Percentiles rank a stretch among this genome's conserved stretches.
Conservation (phyloP, 2,797 vertebrate genomes). For the Limosa lapponica region DNA sequence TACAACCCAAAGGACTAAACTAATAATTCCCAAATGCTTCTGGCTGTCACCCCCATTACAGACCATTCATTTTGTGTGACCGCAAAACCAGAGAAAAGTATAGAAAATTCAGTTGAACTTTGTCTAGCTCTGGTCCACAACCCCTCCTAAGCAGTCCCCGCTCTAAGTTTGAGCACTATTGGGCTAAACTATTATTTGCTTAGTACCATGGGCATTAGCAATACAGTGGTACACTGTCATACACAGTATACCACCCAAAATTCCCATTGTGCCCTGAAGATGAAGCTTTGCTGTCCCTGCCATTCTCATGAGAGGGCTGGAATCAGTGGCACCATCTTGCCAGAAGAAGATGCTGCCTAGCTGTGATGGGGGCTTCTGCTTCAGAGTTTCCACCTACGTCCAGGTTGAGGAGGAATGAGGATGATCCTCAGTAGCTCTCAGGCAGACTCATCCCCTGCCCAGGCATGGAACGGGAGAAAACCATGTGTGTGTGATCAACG, state of each 20-base stretch:
- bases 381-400: not conserved
- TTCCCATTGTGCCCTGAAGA: not conserved
- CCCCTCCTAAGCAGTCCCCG: not conserved
- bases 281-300: not conserved
- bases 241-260: not conserved
- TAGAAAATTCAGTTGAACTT: not conserved
- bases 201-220: not conserved
- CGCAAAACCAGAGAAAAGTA: not conserved
- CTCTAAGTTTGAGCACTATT: not conserved
- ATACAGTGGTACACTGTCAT: not conserved
- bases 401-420: not conserved
- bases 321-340: not conserved
- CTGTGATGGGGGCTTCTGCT: not conserved
- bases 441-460: not conserved
- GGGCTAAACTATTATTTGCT: not conserved
- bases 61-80: not conserved
- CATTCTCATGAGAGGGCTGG: not conserved
- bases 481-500: fast-evolving
- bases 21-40: not conserved
- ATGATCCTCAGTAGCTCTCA: not conserved
- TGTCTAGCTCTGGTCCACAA: not conserved
- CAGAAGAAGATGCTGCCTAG: not conserved
- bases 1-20: not conserved
- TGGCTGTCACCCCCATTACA: not conserved
- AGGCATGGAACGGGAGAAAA: not conserved